These are phyloP conservation scores for Calosoma granatense DNA, from an alignment of 1,140 invertebrate genomes.

Conservation along the genomic window DNA sequence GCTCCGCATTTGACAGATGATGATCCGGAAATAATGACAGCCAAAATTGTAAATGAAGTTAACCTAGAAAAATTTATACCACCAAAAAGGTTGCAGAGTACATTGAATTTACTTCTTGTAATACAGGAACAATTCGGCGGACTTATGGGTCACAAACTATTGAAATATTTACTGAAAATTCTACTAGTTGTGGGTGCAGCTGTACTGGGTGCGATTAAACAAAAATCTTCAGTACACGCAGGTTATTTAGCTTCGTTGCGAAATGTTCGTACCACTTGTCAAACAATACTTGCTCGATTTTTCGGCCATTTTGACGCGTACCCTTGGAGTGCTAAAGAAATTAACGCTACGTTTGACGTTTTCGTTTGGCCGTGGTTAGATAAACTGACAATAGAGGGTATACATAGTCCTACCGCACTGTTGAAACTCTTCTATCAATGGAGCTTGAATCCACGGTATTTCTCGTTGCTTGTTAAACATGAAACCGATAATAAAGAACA, in stretches of 20 bases:
- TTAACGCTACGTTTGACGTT: conserved; percentile 65
- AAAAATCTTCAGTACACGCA: conserved; percentile 43
- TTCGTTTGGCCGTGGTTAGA: conserved; percentile 72
- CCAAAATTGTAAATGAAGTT: conserved; percentile 36
- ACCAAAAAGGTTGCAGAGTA: conserved; percentile 62
- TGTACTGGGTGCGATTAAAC: conserved; percentile 45
- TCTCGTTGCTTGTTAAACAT: conserved; percentile 55
- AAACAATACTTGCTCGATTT: conserved; percentile 56
- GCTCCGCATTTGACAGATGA: conserved; percentile 48
- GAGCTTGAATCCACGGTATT: conserved; percentile 67
- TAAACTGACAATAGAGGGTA: conserved; percentile 68
- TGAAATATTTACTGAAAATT: conserved; percentile 62
- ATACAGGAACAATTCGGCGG: conserved; percentile 80
- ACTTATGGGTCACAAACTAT: conserved; percentile 51
- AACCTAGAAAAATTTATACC: conserved; percentile 52
- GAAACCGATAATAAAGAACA: conserved; percentile 32
- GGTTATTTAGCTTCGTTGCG: conserved; percentile 56
- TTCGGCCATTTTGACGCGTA: conserved; percentile 73
- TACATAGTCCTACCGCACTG: conserved; percentile 72
- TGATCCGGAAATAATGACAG: conserved; percentile 36
- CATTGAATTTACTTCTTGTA: conserved; percentile 65
- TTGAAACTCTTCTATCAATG: conserved; percentile 68
- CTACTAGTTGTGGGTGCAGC: conserved; percentile 58
- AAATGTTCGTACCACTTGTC: conserved; percentile 48
- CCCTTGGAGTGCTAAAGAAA: conserved; percentile 55